A percentile compares a stretch with the other conserved stretches of the same genome.
These are phyloP conservation scores for Micoletzkya japonica DNA, from an alignment of 2,888 invertebrate genomes.

Conservation along the genomic window DNA sequence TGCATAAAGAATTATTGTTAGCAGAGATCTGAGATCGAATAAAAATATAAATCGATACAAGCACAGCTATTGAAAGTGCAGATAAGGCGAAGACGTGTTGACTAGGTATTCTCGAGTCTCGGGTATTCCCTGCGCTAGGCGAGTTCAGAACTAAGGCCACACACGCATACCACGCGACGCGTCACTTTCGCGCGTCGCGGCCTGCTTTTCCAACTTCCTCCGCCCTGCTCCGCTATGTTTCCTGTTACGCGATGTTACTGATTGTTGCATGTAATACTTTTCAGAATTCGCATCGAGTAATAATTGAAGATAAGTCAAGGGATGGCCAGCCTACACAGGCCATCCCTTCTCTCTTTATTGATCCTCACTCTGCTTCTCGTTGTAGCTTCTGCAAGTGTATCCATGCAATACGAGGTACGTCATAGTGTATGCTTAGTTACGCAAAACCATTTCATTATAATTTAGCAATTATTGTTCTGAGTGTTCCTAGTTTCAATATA, in stretches of 20 bases:
- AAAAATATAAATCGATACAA: not conserved
- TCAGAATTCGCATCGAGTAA: not conserved
- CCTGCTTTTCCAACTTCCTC: not conserved
- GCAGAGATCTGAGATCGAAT: not conserved
- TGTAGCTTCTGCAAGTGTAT: not conserved
- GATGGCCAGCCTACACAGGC: conserved; percentile 10
- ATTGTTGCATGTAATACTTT: not conserved
- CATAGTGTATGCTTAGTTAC: not conserved
- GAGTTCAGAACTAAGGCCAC: no score
- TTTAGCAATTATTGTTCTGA: not conserved
- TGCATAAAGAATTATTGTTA: not conserved
- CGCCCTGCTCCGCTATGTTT: not conserved
- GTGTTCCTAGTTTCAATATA: not conserved
- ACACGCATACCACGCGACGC: not conserved
- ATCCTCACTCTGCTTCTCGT: not conserved
- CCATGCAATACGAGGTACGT: not conserved
- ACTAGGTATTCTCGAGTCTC: no score
- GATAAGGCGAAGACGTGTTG: no score
- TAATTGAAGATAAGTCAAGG: not conserved
- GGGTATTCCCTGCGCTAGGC: no score
- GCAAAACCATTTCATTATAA: not conserved
- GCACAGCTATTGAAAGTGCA: not conserved
- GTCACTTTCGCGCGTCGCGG: conserved; percentile 12
- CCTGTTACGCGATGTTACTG: not conserved
- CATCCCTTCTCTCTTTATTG: conserved; percentile 9